phyloP scores from a whole-genome alignment of 1,140 invertebrate genomes.

The Psilanteris sp. region DNA sequence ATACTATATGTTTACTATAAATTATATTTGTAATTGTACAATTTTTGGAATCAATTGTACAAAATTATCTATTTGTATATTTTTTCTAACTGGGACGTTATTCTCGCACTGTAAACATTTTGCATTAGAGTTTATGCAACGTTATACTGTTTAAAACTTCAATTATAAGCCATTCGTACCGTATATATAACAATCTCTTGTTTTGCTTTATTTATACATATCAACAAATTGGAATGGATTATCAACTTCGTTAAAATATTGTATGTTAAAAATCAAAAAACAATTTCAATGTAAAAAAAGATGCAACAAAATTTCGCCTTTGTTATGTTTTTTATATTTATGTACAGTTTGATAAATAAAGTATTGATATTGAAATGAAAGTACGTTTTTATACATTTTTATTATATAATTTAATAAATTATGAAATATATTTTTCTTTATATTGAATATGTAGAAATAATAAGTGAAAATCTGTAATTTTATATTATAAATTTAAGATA shows the following conservation, averaged over 20 bases:
- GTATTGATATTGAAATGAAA: slow-evolving; percentile 40
- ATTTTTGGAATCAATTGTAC: too few species aligned
- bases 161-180: slow-evolving; percentile 7
- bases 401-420: background rate
- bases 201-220: slow-evolving; percentile 24
- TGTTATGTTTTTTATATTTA: slow-evolving; percentile 50
- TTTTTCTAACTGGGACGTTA: slow-evolving; percentile 18
- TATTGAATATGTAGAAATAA: too few species aligned
- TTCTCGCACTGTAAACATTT: slow-evolving; percentile 8
- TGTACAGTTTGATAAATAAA: slow-evolving; percentile 54
- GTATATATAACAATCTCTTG: background rate
- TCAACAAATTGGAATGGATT: slow-evolving; percentile 12
- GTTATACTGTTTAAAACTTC: slow-evolving; percentile 24
- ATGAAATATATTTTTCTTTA: too few species aligned
- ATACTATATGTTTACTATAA: background rate
- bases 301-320: slow-evolving; percentile 26
- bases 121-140: slow-evolving; percentile 27
- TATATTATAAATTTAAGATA: too few species aligned
- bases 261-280: slow-evolving; percentile 1
- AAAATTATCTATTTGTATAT: too few species aligned
- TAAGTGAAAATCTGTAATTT: too few species aligned
- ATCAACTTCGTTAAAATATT: slow-evolving; percentile 12
- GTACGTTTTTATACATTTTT: too few species aligned
- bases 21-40: background rate
- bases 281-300: slow-evolving; percentile 16